Evolutionary conservation across 1,140 invertebrate species (phyloP), one percentile per base, ranked within the genome.

Genomic region (Lucilia cuprina): DNA sequence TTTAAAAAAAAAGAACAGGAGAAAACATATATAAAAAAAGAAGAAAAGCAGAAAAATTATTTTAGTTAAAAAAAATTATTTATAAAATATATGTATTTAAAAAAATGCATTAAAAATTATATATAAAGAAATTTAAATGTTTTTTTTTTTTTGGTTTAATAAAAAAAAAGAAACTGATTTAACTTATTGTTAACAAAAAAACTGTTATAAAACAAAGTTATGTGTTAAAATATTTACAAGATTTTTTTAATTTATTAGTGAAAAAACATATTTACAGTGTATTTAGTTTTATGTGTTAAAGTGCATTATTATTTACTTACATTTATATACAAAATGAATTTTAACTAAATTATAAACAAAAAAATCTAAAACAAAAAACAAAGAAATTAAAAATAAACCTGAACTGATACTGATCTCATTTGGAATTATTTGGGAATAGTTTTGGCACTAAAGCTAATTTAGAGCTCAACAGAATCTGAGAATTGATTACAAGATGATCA

Each of bases 11-110:
- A 14, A 49, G 41, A 21, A 80, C n/a, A 80, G 74, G 47, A 80
- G 41, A 80, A 83, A 70, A 83, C 41, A 47, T 34, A 35, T 84
- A 55, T 84, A 55, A 50, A 85, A 35, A 83, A 65, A 83, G 74
- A 83, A 83, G 74, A 80, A 85, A 75, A 83, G 77, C 65, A 83
- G 77, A 75, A 85, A 49, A 83, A 41, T 83, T 77, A 77, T 47
- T 80, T 65, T 41, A 85, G 84, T 77, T 78, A 78, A 50, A 85
- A 85, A 77, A 85, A 83, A 85, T 83, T 74, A 49, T 82, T 78
- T 41, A 50, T 80, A 80, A 78, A 80, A 41, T 41, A 41, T 49
- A 50, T 50, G 50, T 21, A n/a, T n/a, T n/a, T n/a, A n/a, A 80
- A 80, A 78, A 78, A 78, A 55, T 17, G 50, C 17, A 78, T 78